phyloP scores from a whole-genome alignment of 2,113 vertebrate species.

The Coryphaenoides rupestris region DNA sequence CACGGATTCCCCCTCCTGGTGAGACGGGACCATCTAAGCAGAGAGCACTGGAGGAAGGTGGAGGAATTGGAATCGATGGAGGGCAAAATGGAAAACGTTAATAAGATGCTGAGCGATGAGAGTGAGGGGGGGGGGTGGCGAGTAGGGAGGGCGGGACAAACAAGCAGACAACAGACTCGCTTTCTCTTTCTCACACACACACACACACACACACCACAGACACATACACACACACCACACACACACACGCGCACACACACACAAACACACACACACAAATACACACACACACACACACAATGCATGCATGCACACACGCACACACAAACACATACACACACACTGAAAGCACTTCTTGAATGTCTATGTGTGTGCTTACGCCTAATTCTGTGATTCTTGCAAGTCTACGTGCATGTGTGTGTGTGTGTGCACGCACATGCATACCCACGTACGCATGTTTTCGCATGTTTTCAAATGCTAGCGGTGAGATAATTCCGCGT shows the following conservation, averaged over 20 bases:
- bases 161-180: constrained; percentile 25
- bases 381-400: background rate
- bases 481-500: constrained; percentile 49
- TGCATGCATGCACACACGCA: too few relatives aligned
- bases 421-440: constrained; percentile 4
- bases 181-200: too few relatives aligned
- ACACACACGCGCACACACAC: too few relatives aligned
- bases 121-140: constrained; percentile 13
- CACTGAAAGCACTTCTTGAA: background rate
- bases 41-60: constrained; percentile 8
- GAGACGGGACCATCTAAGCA: constrained; percentile 22
- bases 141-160: constrained; percentile 11
- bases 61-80: constrained; percentile 31
- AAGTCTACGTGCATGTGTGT: background rate
- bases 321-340: too few relatives aligned
- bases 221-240: too few relatives aligned
- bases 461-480: constrained; percentile 23
- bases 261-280: too few relatives aligned
- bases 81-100: constrained; percentile 45
- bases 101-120: constrained; percentile 18
- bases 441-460: constrained; percentile 30
- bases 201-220: too few relatives aligned
- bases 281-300: too few relatives aligned
- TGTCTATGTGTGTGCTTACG: background rate
- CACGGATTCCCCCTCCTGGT: constrained; percentile 32